Evolutionary conservation across 2,888 invertebrate genomes (phyloP), one percentile per base, ranked within the genome.

Genomic region (Apodemia mormo): DNA sequence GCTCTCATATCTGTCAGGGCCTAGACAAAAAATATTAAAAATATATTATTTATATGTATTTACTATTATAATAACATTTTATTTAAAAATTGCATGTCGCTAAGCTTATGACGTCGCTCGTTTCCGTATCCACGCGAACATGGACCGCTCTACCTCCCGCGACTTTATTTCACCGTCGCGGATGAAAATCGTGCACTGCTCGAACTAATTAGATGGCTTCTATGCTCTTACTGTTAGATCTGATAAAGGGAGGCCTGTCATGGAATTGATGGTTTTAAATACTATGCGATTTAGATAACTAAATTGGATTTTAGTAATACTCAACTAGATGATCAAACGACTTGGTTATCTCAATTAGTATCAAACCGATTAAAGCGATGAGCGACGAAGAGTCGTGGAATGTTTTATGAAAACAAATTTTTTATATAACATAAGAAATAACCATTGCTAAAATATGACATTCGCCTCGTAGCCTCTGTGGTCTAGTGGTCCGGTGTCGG

Each of bases 141-240:
- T 7, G 22, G 29, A 54, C 54, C 54, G 54, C 54, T 54, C 54
- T 54, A 54, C 70, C 70, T 69, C 74, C 74, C 74, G 74, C 74
- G 65, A 68, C 72, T 70, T 68, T 71, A 71, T 68, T 71, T 70
- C 67, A 68, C 71, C 70, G 72, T 45, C 56, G 56, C 56, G 72
- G 73, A 72, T 73, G 68, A 73, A 73, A 74, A 72, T 74, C 74
- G 74, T 74, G 74, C 73, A 70, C 56, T 56, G 69, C 66, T 65
- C 70, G 66, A 70, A 67, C 74, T 74, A 73, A 74, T 74, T 73
- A 74, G 72, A 74, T 69, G 73, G 72, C 73, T 72, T 73, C 72
- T 68, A 70, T 56, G 56, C 56, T 56, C 56, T 56, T 56, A 67
- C 67, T 69, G 65, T 58, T 66, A 68, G 70, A 71, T 70, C 68